Evolutionary conservation across 2,888 invertebrate genomes (phyloP).

Genomic region (Ferrisia virgata): DNA sequence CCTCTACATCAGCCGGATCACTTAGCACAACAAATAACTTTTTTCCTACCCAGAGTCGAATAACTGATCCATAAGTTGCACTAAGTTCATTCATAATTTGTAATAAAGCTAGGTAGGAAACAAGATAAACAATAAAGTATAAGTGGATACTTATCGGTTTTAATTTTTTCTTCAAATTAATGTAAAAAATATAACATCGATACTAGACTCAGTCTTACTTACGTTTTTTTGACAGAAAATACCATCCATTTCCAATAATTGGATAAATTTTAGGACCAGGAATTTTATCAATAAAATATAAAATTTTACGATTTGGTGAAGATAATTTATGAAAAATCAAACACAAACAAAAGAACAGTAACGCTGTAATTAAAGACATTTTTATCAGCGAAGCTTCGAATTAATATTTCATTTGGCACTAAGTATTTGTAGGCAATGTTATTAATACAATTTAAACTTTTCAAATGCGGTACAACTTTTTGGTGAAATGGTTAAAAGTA

Average conservation of each 20-base stretch:
- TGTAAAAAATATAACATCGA: no score
- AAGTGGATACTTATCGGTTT: no score
- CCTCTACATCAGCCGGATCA: background rate
- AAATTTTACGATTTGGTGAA: background rate
- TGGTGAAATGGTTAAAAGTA: no score
- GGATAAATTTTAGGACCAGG: constrained; percentile 30
- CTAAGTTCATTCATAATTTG: background rate
- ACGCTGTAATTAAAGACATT: background rate
- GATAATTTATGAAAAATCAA: background rate
- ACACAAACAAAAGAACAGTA: background rate
- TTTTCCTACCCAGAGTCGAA: background rate
- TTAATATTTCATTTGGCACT: no score
- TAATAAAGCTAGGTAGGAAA: no score
- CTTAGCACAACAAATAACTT: background rate
- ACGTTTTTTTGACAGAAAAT: background rate
- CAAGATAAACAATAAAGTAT: no score
- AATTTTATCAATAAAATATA: background rate
- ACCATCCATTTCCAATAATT: background rate
- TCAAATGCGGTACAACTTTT: no score
- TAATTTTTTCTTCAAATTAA: no score
- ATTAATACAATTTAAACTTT: no score
- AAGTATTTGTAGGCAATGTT: no score
- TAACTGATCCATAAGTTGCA: background rate
- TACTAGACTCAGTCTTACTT: no score
- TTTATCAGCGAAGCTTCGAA: no score